Conservation (phyloP, 37 sponge, comb jelly and placozoan species). For the Aphrocallistes beatrix region DNA sequence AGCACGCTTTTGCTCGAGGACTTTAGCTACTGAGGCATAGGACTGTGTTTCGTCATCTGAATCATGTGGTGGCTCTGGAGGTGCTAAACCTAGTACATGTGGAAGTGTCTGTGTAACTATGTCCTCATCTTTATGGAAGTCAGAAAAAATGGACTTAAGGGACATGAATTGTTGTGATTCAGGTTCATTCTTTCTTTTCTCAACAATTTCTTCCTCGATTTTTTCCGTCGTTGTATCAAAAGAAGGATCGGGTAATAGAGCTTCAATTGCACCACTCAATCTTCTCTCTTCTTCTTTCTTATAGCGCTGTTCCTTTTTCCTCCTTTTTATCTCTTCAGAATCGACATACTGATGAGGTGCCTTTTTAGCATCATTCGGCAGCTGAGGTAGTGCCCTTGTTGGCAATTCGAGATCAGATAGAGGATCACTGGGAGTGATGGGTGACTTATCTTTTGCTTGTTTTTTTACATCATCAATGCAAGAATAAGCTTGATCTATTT, state of each 20-base stretch:
- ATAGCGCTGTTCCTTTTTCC: neutral
- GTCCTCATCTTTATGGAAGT: neutral
- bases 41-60: slow-evolving; percentile 11
- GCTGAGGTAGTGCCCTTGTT: neutral
- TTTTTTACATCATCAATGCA: neutral
- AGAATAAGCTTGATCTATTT: neutral
- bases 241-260: no score
- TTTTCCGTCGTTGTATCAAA: neutral
- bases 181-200: neutral
- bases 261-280: neutral
- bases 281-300: neutral
- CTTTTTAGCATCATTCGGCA: neutral
- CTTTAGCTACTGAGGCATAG: neutral
- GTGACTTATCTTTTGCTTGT: neutral
- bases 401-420: neutral
- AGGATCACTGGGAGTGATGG: neutral
- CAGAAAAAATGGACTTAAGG: neutral
- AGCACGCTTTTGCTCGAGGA: neutral
- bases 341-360: neutral
- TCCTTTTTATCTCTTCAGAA: neutral
- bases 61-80: neutral
- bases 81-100: neutral
- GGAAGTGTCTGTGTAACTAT: neutral
- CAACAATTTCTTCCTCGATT: neutral
- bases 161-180: neutral